Evolutionary conservation across 1,140 invertebrate genomes (phyloP).

Genomic region (Eumaeus atala): DNA sequence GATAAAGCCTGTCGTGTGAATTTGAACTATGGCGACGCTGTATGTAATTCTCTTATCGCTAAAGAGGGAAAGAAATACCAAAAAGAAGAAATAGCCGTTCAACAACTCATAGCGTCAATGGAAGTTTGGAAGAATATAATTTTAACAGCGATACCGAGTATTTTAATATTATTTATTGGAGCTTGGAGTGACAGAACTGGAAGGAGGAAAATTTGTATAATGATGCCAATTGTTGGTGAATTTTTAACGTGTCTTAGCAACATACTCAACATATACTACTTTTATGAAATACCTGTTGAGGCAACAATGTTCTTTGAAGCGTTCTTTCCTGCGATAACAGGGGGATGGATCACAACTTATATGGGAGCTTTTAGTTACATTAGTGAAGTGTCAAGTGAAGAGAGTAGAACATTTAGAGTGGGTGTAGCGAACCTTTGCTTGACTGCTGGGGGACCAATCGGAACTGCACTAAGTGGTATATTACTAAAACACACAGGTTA

Average conservation of each 20-base stretch:
- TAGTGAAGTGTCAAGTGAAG: conserved; percentile 87
- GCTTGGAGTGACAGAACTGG: conserved; percentile 76
- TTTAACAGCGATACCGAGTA: conserved; percentile 62
- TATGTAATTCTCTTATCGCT: conserved; percentile 72
- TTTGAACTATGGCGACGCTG: conserved; percentile 59
- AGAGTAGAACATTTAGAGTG: conserved; percentile 86
- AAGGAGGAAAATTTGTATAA: conserved; percentile 74
- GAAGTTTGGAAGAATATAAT: conserved; percentile 66
- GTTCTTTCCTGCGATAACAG: conserved; percentile 84
- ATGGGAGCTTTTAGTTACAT: conserved; percentile 93
- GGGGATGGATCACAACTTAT: conserved; percentile 89
- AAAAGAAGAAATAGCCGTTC: conserved; percentile 63
- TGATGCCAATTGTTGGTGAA: conserved; percentile 74
- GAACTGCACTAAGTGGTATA: conserved; percentile 83
- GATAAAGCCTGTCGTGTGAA: conserved; percentile 79
- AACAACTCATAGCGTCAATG: conserved; percentile 74
- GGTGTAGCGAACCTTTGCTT: conserved; percentile 88
- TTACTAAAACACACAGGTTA: conserved; percentile 81
- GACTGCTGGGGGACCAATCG: conserved; percentile 84
- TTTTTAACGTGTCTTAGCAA: conserved; percentile 59
- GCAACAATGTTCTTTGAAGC: conserved; percentile 45
- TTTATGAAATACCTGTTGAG: conserved; percentile 66
- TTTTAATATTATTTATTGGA: conserved; percentile 76
- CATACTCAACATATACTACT: conserved; percentile 70
- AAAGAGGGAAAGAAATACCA: conserved; percentile 58